Evolutionary conservation across 2,888 invertebrate species (phyloP).

Genomic region (Melolontha melolontha): DNA sequence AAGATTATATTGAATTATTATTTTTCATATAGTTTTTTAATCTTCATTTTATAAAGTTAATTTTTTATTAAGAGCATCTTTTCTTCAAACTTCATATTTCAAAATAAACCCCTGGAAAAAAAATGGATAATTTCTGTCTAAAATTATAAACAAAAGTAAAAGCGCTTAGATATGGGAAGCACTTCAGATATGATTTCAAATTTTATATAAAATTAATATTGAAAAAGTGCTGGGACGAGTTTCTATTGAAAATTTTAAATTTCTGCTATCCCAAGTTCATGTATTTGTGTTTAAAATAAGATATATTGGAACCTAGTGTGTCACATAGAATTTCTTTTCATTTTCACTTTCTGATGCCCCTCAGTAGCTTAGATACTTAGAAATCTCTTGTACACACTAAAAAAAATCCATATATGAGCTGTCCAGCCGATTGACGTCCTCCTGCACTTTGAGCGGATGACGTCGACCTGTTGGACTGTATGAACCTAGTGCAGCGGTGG

Average conservation of each 20-base stretch:
- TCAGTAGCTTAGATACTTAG: constrained; percentile 27
- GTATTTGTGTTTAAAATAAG: constrained; percentile 21
- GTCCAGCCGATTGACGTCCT: constrained; percentile 28
- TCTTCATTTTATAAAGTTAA: too few relatives aligned
- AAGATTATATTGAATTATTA: too few relatives aligned
- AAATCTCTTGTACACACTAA: constrained; percentile 2
- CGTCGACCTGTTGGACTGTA: constrained; percentile 38
- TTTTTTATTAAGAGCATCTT: too few relatives aligned
- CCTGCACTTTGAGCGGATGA: constrained; percentile 10
- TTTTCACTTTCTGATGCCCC: constrained; percentile 22
- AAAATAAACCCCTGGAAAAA: too few relatives aligned
- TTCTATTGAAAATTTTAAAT: constrained; percentile 2
- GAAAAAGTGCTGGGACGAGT: too few relatives aligned
- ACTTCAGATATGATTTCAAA: too few relatives aligned
- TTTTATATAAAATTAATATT: too few relatives aligned
- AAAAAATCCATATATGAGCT: constrained; percentile 15
- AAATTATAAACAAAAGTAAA: too few relatives aligned
- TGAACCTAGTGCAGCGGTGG: constrained; percentile 58
- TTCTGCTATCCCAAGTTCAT: constrained; percentile 18
- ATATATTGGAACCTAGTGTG: constrained; percentile 12
- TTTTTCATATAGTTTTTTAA: too few relatives aligned
- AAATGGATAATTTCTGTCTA: too few relatives aligned
- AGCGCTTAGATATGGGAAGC: too few relatives aligned
- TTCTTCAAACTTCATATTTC: too few relatives aligned
- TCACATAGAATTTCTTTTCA: constrained; percentile 22